phyloP scores from a whole-genome alignment of 2,888 invertebrate species.

The Pyrocoelia pectoralis region DNA sequence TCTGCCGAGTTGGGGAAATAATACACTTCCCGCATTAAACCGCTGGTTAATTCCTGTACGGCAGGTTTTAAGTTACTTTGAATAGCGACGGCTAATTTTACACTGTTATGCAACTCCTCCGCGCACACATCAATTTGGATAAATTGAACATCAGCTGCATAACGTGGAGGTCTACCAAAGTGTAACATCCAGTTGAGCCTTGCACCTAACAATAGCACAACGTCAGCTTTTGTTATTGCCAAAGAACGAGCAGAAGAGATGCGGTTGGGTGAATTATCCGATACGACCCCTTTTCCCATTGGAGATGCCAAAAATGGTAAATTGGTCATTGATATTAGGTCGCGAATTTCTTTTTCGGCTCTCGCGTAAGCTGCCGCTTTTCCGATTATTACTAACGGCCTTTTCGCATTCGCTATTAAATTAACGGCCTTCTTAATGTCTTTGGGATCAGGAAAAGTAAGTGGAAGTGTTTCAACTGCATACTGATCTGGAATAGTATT shows the following conservation, averaged over 20 bases:
- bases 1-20: conserved; percentile 63
- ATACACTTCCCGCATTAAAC: conserved; percentile 68
- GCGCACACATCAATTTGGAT: conserved; percentile 90
- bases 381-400: conserved; percentile 90
- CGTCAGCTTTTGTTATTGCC: conserved; percentile 88
- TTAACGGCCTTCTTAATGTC: conserved; percentile 75
- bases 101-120: conserved; percentile 93
- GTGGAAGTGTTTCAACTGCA: conserved; percentile 68
- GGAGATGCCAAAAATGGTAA: conserved; percentile 94
- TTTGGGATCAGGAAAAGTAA: conserved; percentile 74
- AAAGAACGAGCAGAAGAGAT: conserved; percentile 83
- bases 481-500: conserved; percentile 59
- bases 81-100: conserved; percentile 79
- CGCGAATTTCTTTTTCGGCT: conserved; percentile 76
- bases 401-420: conserved; percentile 73
- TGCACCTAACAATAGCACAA: conserved; percentile 87
- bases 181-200: conserved; percentile 98
- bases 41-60: conserved; percentile 68
- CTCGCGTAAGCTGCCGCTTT: conserved; percentile 74
- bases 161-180: conserved; percentile 91
- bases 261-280: conserved; percentile 73
- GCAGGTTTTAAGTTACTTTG: conserved; percentile 86
- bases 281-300: conserved; percentile 89
- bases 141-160: conserved; percentile 81
- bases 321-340: conserved; percentile 74